Base-by-base conservation (phyloP, 2,888 invertebrate species). In the Chrysotoxum bicinctum region DNA sequence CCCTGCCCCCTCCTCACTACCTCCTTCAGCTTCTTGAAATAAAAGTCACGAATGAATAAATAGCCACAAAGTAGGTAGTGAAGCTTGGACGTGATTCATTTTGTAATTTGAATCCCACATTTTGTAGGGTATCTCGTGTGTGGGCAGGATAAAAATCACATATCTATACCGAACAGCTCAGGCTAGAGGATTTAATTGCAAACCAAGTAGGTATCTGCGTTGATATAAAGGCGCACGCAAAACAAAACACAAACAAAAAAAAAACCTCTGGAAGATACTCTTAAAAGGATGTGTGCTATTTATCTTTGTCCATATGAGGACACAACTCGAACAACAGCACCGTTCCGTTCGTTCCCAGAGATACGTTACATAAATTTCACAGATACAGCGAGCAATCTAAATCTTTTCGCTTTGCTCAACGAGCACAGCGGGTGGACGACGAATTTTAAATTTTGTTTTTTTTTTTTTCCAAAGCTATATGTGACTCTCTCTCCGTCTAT, bases 11-110 rank as follows among this genome's bases (percentile, higher is more conserved):
- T 10, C 9, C n/a, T n/a, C 8, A n/a, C 0, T n/a, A 0, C 21
- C 21, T 14, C 19, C 12, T 21, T 30, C 12, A 14, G 16, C 19
- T 26, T 62, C 62, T 43, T 16, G 45, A 43, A 43, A 35, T 21
- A 48, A 50, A 72, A 50, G 73, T 52, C 66, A 73, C 77, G 73
- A 62, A 62, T 64, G 30, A 76, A 85, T 85, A 81, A 85, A 85
- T 81, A 50, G 72, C 73, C 81, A 81, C 81, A 85, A 81, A 81
- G 76, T 77, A 85, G 75, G 72, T 75, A 70, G 60, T 70, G 50
- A n/a, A 21, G 37, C 48, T 73, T 69, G 85, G 69, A 81, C 81
- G 81, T 85, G 81, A 85, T 85, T 85, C 85, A 85, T 85, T 85
- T 81, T 76, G 85, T 73, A 85, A 81, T 77, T 81, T 73, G 76